Evolutionary conservation across 2,888 invertebrate species (phyloP).

Genomic region (Ditylenchus weischeri): DNA sequence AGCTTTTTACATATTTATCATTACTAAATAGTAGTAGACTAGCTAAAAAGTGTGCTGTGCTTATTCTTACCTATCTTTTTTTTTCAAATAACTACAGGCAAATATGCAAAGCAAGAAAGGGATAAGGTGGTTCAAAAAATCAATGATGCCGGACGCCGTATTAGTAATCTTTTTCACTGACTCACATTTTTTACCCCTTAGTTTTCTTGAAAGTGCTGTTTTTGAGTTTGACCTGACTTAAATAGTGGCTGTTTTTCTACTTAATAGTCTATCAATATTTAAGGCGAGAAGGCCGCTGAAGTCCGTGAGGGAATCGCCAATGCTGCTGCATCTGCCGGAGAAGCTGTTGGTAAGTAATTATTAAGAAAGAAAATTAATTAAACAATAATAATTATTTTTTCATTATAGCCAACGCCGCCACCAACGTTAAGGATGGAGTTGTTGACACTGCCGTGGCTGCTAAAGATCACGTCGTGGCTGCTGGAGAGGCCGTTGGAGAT

Average conservation of each 20-base stretch:
- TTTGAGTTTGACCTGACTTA: too few relatives aligned
- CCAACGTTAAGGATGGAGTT: constrained; percentile 14
- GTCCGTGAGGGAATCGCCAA: constrained; percentile 21
- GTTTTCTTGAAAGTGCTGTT: too few relatives aligned
- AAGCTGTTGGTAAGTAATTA: constrained; percentile 18
- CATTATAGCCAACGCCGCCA: constrained; percentile 9
- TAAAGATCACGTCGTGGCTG: constrained; percentile 12
- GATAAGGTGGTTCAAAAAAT: neutral
- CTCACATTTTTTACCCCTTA: too few relatives aligned
- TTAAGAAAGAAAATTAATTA: neutral
- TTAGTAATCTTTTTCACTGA: constrained; percentile 5
- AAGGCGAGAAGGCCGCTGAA: constrained; percentile 20
- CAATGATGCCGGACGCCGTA: constrained; percentile 10
- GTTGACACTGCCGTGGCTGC: constrained; percentile 15
- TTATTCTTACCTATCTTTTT: too few relatives aligned
- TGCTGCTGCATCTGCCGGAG: constrained; percentile 19
- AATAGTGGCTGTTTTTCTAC: too few relatives aligned
- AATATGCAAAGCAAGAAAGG: neutral
- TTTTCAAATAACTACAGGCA: neutral
- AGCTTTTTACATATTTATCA: neutral
- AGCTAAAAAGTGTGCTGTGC: neutral
- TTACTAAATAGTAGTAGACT: neutral
- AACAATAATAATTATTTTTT: neutral
- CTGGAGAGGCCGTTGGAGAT: constrained; percentile 16
- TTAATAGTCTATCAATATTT: neutral